Evolutionary conservation across 2,797 vertebrate genomes (phyloP).

Genomic region (Pseudochirops corinnae): DNA sequence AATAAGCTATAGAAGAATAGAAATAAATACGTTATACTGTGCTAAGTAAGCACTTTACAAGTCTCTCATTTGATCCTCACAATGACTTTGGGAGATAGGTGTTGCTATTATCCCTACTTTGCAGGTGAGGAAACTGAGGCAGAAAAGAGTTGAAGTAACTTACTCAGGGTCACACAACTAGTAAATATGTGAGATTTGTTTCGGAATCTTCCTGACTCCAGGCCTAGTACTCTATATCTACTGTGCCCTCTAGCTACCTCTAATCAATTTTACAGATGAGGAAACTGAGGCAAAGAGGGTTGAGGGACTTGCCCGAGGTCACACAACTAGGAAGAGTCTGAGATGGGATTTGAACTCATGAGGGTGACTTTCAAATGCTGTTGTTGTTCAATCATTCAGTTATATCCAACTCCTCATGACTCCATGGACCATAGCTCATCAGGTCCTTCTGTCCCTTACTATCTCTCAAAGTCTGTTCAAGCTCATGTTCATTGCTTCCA

Average conservation of each 20-base stretch:
- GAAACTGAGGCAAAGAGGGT: too few relatives aligned
- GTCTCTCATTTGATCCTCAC: neutral
- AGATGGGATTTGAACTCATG: too few relatives aligned
- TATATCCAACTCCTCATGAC: neutral
- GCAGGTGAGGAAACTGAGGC: neutral
- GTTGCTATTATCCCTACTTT: neutral
- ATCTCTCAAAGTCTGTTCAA: neutral
- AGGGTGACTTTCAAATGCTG: neutral
- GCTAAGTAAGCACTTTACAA: neutral
- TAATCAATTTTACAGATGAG: neutral
- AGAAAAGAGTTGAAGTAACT: neutral
- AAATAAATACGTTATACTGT: neutral
- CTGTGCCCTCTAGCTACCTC: neutral
- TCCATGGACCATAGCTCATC: neutral
- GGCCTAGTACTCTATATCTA: neutral
- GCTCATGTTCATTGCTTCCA: neutral
- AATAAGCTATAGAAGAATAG: neutral
- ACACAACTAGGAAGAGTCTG: too few relatives aligned
- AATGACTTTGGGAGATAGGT: neutral
- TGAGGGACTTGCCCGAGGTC: too few relatives aligned
- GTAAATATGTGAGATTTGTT: neutral
- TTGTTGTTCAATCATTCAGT: neutral
- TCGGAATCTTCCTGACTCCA: neutral
- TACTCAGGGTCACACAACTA: neutral
- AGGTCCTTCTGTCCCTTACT: neutral